Percentiles rank a stretch among this genome's conserved stretches.
These are phyloP conservation scores for Myripristis murdjan DNA, from an alignment of 2,797 vertebrate species.

Conservation along the genomic window DNA sequence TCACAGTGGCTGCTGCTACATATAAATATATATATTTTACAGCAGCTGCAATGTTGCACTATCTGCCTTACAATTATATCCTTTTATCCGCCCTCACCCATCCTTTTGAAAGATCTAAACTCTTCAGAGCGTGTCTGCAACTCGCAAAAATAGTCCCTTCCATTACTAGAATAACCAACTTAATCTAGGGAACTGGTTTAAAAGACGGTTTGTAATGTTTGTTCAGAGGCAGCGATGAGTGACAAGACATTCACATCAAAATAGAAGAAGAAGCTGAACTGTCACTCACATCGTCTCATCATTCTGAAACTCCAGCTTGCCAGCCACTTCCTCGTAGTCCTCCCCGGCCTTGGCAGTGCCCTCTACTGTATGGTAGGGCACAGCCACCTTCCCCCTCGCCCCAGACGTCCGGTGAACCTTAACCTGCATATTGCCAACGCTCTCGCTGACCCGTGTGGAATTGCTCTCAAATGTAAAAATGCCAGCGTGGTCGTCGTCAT, in stretches of 20 bases:
- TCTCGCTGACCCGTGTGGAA: constrained; percentile 86
- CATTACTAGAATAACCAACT: constrained; percentile 57
- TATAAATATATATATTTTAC: constrained; percentile 23
- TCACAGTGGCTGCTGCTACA: constrained; percentile 51
- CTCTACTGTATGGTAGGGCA: constrained; percentile 88
- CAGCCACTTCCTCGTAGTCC: constrained; percentile 90
- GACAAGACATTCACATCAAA: constrained; percentile 18
- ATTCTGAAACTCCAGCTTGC: constrained; percentile 91
- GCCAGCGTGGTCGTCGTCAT: constrained; percentile 92
- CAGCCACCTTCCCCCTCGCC: constrained; percentile 86
- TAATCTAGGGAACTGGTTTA: constrained; percentile 49
- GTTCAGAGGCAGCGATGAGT: constrained; percentile 46
- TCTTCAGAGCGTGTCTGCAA: constrained; percentile 64
- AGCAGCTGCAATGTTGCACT: constrained; percentile 68
- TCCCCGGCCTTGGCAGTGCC: constrained; percentile 89
- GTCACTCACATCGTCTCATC: constrained; percentile 91
- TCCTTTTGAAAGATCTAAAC: constrained; percentile 63
- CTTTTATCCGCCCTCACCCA: constrained; percentile 73
- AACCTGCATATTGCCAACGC: constrained; percentile 83
- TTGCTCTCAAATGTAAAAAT: constrained; percentile 89
- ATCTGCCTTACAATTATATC: constrained; percentile 71
- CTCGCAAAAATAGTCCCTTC: constrained; percentile 62
- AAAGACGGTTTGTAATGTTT: constrained; percentile 61
- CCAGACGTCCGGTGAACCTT: constrained; percentile 88
- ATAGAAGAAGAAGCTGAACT: background rate